phyloP scores from a whole-genome alignment of 1,140 invertebrate genomes.

The Mycetomoellerius zeteki region DNA sequence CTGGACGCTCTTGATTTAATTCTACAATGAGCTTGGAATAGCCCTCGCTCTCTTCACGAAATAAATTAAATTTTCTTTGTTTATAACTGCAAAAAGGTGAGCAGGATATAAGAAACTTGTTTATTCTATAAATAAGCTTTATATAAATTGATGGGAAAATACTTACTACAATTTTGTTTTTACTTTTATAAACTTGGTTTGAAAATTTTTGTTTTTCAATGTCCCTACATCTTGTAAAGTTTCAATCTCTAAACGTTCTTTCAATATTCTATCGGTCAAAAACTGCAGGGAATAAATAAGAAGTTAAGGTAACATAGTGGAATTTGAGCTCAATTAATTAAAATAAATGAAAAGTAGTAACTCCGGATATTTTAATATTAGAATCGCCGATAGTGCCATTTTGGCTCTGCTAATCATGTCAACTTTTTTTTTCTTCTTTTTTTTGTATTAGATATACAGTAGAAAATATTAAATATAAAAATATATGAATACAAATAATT shows the following conservation, averaged over 20 bases:
- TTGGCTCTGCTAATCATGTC: not conserved
- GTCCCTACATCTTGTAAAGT: conserved; percentile 97
- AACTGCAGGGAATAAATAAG: conserved; percentile 87
- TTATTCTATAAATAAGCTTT: not conserved
- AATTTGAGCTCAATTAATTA: conserved; percentile 9
- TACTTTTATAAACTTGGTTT: conserved; percentile 98
- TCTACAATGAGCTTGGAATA: conserved; percentile 99
- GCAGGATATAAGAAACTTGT: not conserved
- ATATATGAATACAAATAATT: not conserved
- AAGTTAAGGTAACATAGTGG: conserved; percentile 41
- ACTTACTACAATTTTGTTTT: conserved; percentile 99
- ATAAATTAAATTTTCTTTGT: conserved; percentile 99
- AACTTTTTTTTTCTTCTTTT: not conserved
- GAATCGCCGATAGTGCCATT: not conserved
- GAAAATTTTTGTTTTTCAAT: conserved; percentile 96
- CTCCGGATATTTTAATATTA: not conserved
- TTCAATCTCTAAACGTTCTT: conserved; percentile 97
- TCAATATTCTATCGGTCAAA: conserved; percentile 94
- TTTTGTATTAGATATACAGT: not conserved
- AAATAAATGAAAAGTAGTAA: conserved; percentile 1
- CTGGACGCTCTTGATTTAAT: conserved; percentile 95
- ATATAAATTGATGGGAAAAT: not conserved
- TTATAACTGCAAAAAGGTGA: conserved; percentile 94
- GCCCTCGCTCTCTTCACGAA: conserved; percentile 99
- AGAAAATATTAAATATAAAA: not conserved